These are phyloP conservation scores for Menidia beryllina DNA, from an alignment of 2,113 vertebrate species.

Conservation along the genomic window DNA sequence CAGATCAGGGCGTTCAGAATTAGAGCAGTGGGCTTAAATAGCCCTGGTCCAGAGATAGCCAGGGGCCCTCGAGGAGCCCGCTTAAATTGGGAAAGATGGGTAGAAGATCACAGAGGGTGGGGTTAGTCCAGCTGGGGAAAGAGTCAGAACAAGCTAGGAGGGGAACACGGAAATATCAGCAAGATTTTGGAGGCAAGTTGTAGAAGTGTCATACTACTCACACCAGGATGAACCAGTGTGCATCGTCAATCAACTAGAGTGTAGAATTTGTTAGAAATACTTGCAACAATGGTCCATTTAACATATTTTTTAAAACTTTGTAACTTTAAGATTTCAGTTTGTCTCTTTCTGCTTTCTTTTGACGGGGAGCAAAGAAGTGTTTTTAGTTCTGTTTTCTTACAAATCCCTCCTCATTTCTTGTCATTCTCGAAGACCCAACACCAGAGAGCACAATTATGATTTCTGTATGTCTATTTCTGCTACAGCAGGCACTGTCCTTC, in stretches of 20 bases:
- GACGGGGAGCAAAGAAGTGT: background rate
- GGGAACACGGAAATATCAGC: background rate
- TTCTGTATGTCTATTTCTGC: constrained; percentile 66
- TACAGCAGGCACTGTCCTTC: constrained; percentile 53
- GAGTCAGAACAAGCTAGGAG: constrained; percentile 14
- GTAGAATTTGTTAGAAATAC: too few species aligned
- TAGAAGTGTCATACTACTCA: constrained; percentile 5
- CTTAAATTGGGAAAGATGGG: constrained; percentile 61
- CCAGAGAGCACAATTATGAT: constrained; percentile 54
- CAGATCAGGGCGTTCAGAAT: constrained; percentile 78
- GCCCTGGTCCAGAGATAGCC: constrained; percentile 78
- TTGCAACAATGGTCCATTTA: background rate
- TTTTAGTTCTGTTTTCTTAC: background rate
- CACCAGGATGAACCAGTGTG: constrained; percentile 20
- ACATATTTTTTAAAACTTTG: constrained; percentile 20
- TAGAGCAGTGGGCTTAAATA: constrained; percentile 83
- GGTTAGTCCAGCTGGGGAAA: constrained; percentile 27
- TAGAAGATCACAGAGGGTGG: constrained; percentile 45
- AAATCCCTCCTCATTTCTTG: constrained; percentile 23
- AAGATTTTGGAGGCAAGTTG: constrained; percentile 42
- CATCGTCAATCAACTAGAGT: too few species aligned
- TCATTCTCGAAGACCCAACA: constrained; percentile 35
- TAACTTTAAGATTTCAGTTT: constrained; percentile 1
- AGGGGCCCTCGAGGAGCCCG: constrained; percentile 70
- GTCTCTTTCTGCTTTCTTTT: background rate